Conservation (phyloP, 1,140 invertebrate species). For the Spodoptera frugiperda region DNA sequence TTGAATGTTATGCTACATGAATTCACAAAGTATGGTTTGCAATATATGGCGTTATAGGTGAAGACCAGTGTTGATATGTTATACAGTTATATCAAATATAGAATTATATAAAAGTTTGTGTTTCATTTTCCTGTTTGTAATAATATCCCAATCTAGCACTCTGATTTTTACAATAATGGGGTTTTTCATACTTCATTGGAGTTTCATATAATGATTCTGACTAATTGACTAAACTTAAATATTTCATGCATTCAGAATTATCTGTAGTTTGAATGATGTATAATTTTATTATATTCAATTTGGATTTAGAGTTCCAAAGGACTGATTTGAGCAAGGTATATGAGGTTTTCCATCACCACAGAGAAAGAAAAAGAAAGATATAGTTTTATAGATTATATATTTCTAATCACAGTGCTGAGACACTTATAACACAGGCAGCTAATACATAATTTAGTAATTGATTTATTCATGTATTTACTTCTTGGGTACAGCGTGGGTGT, state of each 20-base stretch:
- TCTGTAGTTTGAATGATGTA: background rate
- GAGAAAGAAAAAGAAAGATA: background rate
- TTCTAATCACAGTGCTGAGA: constrained; percentile 58
- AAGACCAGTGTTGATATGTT: constrained; percentile 57
- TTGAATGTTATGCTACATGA: constrained; percentile 38
- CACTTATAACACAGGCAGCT: constrained; percentile 67
- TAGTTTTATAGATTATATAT: constrained; percentile 55
- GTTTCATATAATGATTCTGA: too few relatives aligned
- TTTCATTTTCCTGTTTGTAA: background rate
- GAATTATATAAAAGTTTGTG: constrained; percentile 48
- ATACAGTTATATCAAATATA: constrained; percentile 55
- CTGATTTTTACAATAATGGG: too few relatives aligned
- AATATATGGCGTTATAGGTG: constrained; percentile 44
- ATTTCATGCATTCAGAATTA: background rate
- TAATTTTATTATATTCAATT: too few relatives aligned
- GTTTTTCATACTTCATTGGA: too few relatives aligned
- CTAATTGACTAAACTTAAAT: too few relatives aligned
- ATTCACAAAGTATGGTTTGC: constrained; percentile 45
- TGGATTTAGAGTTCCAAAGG: too few relatives aligned
- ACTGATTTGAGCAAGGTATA: too few relatives aligned
- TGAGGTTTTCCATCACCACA: too few relatives aligned
- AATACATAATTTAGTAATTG: constrained; percentile 64
- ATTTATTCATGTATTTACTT: constrained; percentile 60
- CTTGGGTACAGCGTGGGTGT: constrained; percentile 73
- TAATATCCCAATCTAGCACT: too few relatives aligned